Percentiles rank a stretch among this genome's conserved stretches.
phyloP scores from a whole-genome alignment of 2,888 invertebrate genomes.

The Meteorus colon region DNA sequence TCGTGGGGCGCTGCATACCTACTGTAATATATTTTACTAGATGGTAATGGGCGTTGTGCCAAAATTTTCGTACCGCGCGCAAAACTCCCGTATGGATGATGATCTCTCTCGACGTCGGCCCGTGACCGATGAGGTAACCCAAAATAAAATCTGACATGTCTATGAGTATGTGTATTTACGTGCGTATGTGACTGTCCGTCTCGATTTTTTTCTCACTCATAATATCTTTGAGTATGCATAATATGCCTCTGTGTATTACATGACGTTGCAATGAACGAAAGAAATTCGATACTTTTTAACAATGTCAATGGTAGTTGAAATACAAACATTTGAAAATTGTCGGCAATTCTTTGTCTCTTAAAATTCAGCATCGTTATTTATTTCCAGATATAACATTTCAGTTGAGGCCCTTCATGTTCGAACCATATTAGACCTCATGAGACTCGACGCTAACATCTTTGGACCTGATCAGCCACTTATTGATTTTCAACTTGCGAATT shows the following conservation, averaged over 20 bases:
- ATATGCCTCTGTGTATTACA: neutral
- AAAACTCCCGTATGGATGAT: constrained; percentile 55
- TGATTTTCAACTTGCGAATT: no score
- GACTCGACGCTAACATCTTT: no score
- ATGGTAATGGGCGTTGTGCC: constrained; percentile 41
- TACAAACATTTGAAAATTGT: neutral
- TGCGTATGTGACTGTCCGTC: constrained; percentile 14
- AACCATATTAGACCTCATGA: no score
- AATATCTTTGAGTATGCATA: neutral
- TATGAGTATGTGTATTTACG: neutral
- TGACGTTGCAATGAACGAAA: constrained; percentile 16
- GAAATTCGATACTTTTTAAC: constrained; percentile 25
- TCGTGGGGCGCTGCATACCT: constrained; percentile 53
- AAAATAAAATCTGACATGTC: constrained; percentile 59
- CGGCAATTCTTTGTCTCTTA: neutral
- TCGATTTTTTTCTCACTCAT: constrained; percentile 14
- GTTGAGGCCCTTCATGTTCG: no score
- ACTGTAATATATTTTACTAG: constrained; percentile 46
- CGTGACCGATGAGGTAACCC: constrained; percentile 63
- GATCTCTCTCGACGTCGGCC: constrained; percentile 59
- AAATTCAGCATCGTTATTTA: neutral
- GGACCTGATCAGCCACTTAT: no score
- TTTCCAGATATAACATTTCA: no score
- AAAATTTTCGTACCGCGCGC: constrained; percentile 53
- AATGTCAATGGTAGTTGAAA: neutral